Base-by-base conservation (phyloP, 2,888 invertebrate species). In the Neoascia interrupta region DNA sequence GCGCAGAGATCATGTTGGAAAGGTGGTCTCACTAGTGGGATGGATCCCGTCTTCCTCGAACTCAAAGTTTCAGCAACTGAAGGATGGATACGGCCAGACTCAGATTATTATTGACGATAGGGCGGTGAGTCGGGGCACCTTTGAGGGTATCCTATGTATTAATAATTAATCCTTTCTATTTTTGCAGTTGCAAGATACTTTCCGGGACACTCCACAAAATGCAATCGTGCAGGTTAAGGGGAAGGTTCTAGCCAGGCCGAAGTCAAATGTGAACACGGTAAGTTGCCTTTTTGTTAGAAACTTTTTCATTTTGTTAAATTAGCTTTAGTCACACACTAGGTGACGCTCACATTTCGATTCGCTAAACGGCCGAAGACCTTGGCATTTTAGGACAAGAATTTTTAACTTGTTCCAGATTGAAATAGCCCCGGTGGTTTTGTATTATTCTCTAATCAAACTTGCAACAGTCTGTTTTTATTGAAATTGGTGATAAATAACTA, bases 21-120 rank as follows among this genome's bases (percentile, higher is more conserved):
- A 86, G 68, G 79, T 81, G 11, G 86, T 89, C 0, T 84, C 85
- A 0, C 72, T 90, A 11, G 87, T 89, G 8, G 90, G 90, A 1
- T 90, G 90, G 90, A 81, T 89, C 43, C 86, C 88, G 21, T 83
- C 84, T 0, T 83, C 85, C 1, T 85, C 86, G 21, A 85, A 85
- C 41, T 84, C 85, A 2, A 88, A 89, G 81, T 90, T 90, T 81
- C 83, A 89, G 51, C 88, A 89, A 69, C 74, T 90, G 0, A 87
- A 87, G 73, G 90, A 90, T 83, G 90, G 90, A 8, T 88, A 90
- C 75, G 90, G 90, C 0, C 86, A 86, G 47, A 88, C 88, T 0
- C 90, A 90, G 83, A 85, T 89, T 2, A 86, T 90, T 61, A 85
- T 89, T 26, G 88, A 88, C 16, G 86, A 88, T 75, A 84, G 86